Base-by-base conservation (phyloP, 2,797 vertebrate genomes). In the Caiman crocodilus region DNA sequence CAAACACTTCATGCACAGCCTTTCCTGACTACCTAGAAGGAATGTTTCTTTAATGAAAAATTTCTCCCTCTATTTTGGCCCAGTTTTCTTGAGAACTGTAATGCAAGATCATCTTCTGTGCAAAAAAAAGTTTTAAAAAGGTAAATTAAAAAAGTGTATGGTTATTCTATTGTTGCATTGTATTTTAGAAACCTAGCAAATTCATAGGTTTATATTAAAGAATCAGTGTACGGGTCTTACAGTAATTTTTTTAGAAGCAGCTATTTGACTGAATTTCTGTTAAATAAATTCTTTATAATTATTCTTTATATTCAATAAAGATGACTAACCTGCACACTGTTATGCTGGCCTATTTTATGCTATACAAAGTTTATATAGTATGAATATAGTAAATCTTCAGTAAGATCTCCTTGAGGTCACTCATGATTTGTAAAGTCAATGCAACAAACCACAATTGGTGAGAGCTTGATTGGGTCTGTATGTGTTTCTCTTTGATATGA, bases 401-500 rank as follows among this genome's bases (percentile, higher is more conserved):
- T 21, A 81, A 92, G 79, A 32, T 96, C 76, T 94, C 92, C 75
- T 76, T 57, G 87, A 94, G 91, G 85, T 90, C 85, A 82, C 94
- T 96, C 74, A 92, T 83, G 20, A 85, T 91, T 81, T 83, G 4
- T 67, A 89, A 80, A 84, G 86, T 84, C 94, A 94, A 90, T 95
- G 93, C 82, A 94, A 77, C 76, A 97, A 95, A 94, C 64, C 64
- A 77, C 71, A 77, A 63, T 10, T 64, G 65, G 59, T 86, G 58
- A 93, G 94, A 96, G 80, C 97, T 95, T 90, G 61, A 76, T 93
- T 97, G 95, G 14, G 35, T 96, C 67, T 95, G 90, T 73, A 79
- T 84, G 17, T 3, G 3, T 93, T 96, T 73, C 28, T 92, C 86
- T 95, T 95, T 88, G 76, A 94, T 83, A 89, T 6, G 14, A 93